Base-by-base conservation (phyloP, 1,140 invertebrate species). In the Drosophila novamexicana region DNA sequence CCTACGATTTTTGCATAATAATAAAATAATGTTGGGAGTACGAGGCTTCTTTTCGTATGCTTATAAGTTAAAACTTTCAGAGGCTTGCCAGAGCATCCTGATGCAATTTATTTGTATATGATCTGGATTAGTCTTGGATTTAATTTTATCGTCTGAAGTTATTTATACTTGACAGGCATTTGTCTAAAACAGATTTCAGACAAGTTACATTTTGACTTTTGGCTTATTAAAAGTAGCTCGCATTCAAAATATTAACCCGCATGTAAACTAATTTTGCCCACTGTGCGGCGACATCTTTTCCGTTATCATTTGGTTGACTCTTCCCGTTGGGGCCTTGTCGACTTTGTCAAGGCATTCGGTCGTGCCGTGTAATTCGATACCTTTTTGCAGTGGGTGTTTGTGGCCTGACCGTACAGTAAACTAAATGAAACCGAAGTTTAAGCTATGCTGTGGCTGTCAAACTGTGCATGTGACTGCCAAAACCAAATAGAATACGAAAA, bases 291-390 rank as follows among this genome's bases (percentile, higher is more conserved):
- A 57, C 57, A 53, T 67, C 36, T 65, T 42, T 56, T 16, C 65
- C 67, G 49, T 75, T 75, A 70, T 73, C 50, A 36, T 54, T 29
- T 44, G 14, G 32, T 36, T 59, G 10, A 34, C 37, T 56, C 37
- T 39, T 39, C 1, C 9, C 37, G 18, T n/a, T n/a, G 49, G 29
- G n/a, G 29, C 29, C 22, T 40, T 8, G n/a, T 42, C 14, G 22
- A n/a, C 37, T 45, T 64, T 59, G 72, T 45, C 47, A 66, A 59
- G 61, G 34, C 69, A 58, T 66, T 71, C 49, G 61, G 36, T n/a
- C 54, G 16, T 32, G 45, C 29, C 16, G 18, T 70, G 73, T 71
- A 14, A 75, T 39, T 71, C 37, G 49, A 75, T 70, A 75, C 40
- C 54, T 69, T 29, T 56, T 29, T 58, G 12, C 7, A 44, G 66